phyloP scores from a whole-genome alignment of 2,797 vertebrate species.

The Ambastaia sidthimunki region DNA sequence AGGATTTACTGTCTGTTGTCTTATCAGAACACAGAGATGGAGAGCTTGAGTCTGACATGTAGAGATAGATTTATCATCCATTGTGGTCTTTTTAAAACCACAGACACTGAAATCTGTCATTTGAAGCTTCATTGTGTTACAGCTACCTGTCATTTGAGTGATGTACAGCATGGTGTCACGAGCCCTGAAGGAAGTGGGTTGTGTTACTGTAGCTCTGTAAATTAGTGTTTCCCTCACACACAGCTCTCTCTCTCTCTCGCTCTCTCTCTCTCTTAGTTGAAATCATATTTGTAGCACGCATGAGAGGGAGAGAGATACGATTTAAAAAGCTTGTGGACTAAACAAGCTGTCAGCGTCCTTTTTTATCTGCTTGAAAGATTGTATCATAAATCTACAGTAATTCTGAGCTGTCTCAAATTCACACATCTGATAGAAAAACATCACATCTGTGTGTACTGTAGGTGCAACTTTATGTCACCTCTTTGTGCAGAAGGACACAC shows the following conservation, averaged over 20 bases:
- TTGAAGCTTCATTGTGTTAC: constrained; percentile 4
- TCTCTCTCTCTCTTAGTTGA: not conserved
- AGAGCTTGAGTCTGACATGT: constrained; percentile 19
- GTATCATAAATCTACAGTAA: not conserved
- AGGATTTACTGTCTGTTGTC: not conserved
- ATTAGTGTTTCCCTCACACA: constrained; percentile 64
- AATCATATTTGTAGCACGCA: not conserved
- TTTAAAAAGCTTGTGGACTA: constrained; percentile 11
- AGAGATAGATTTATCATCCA: not conserved
- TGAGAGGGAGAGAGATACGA: not conserved
- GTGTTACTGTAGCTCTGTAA: constrained; percentile 57
- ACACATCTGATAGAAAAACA: not conserved
- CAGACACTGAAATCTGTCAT: constrained; percentile 17
- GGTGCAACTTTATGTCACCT: not conserved
- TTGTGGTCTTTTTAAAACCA: not conserved
- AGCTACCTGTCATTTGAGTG: constrained; percentile 1
- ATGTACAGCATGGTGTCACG: not conserved
- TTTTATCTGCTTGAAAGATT: no score
- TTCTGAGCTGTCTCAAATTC: not conserved
- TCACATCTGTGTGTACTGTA: not conserved
- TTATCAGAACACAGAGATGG: not conserved
- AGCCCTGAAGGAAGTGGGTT: constrained; percentile 61
- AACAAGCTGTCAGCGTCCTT: constrained; percentile 7
- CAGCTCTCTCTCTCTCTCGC: not conserved
- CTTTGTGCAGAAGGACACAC: not conserved